A percentile compares a stretch with the other conserved stretches of the same genome.
phyloP scores from a whole-genome alignment of 2,888 invertebrate species.

The Entomobrya multifasciata region DNA sequence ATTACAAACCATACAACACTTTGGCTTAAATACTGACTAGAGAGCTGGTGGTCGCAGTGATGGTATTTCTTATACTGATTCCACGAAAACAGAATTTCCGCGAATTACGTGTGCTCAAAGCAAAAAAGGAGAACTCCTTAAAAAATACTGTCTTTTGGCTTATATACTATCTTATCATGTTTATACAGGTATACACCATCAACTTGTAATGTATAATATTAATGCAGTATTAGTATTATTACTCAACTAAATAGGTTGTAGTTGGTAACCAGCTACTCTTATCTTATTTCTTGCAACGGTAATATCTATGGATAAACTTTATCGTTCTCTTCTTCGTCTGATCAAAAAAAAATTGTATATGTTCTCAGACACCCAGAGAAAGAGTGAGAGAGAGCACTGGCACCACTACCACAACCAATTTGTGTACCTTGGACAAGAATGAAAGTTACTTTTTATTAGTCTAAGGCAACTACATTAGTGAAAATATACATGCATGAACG shows the following conservation, averaged over 20 bases:
- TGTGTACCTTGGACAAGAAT: slow-evolving; percentile 61
- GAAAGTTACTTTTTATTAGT: slow-evolving; percentile 60
- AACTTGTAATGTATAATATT: slow-evolving; percentile 25
- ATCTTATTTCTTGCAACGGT: too few relatives aligned
- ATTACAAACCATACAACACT: too few relatives aligned
- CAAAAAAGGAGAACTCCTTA: not conserved
- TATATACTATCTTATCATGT: not conserved
- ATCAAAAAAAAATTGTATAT: too few relatives aligned
- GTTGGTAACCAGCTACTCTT: slow-evolving; percentile 13
- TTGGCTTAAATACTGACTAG: too few relatives aligned
- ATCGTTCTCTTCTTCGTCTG: too few relatives aligned
- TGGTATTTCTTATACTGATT: not conserved
- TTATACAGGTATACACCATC: not conserved
- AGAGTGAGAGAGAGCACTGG: slow-evolving; percentile 39
- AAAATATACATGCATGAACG: not conserved
- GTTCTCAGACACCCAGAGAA: not conserved
- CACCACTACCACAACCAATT: slow-evolving; percentile 54
- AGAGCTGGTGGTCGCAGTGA: too few relatives aligned
- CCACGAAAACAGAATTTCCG: slow-evolving; percentile 26
- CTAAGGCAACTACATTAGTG: slow-evolving; percentile 2
- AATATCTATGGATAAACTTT: too few relatives aligned
- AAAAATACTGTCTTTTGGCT: not conserved
- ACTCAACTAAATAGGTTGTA: too few relatives aligned
- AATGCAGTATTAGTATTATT: not conserved
- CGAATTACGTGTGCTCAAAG: not conserved